phyloP scores from a whole-genome alignment of 1,140 invertebrate genomes.

The Drosophila parabipectinata region DNA sequence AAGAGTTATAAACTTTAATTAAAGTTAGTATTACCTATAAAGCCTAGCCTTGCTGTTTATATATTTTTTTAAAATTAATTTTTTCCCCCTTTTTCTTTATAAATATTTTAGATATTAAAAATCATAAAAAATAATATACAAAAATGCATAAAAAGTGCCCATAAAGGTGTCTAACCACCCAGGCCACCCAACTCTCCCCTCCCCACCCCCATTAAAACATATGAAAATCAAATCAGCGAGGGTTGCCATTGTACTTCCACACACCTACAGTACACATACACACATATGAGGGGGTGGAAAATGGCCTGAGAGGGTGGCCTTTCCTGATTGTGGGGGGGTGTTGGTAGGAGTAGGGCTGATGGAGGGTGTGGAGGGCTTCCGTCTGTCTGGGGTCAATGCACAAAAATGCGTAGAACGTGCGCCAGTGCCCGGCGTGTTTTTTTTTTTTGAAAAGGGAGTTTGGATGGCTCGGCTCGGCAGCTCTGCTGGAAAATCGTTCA shows the following conservation, averaged over 20 bases:
- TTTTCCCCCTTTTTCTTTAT: slow-evolving; percentile 3
- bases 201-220: slow-evolving; percentile 20
- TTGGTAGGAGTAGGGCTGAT: no score
- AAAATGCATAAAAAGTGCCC: slow-evolving; percentile 53
- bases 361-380: slow-evolving; percentile 16
- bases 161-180: slow-evolving; percentile 37
- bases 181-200: slow-evolving; percentile 5
- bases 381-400: slow-evolving; percentile 72
- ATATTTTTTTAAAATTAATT: background rate
- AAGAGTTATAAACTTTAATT: background rate
- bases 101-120: slow-evolving; percentile 34
- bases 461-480: slow-evolving; percentile 7
- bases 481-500: slow-evolving; percentile 50
- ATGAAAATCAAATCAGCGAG: slow-evolving; percentile 73
- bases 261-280: slow-evolving; percentile 1
- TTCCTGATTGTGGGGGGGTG: no score
- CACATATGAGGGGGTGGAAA: slow-evolving; percentile 19
- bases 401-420: slow-evolving; percentile 79
- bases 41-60: background rate
- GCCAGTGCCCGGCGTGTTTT: slow-evolving; percentile 30
- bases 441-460: slow-evolving; percentile 12
- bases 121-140: slow-evolving; percentile 42
- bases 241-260: slow-evolving; percentile 59
- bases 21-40: background rate
- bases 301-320: background rate